Conservation (phyloP, 2,888 invertebrate species). For the Agriopis marginaria region DNA sequence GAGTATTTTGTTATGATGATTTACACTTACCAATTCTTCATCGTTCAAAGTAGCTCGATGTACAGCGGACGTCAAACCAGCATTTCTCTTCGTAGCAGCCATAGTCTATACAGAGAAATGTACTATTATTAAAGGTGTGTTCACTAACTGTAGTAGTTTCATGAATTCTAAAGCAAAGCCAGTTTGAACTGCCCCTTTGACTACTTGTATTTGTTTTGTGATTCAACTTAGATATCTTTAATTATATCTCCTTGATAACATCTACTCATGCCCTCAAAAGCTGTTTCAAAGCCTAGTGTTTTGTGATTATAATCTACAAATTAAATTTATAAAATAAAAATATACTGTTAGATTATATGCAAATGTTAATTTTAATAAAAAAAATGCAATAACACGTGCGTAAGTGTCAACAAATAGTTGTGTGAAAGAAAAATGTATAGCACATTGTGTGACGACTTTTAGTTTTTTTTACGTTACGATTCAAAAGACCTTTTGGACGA, state of each 20-base stretch:
- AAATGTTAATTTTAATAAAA: slow-evolving; percentile 35
- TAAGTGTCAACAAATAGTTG: slow-evolving; percentile 51
- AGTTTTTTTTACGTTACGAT: slow-evolving; percentile 50
- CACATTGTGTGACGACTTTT: slow-evolving; percentile 42
- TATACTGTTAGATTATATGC: slow-evolving; percentile 27
- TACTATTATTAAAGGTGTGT: slow-evolving; percentile 9
- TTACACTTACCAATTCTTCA: slow-evolving; percentile 97
- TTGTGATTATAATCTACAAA: slow-evolving; percentile 29
- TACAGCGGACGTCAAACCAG: slow-evolving; percentile 98
- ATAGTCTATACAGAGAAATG: slow-evolving; percentile 92
- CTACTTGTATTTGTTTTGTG: slow-evolving; percentile 36
- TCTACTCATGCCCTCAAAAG: slow-evolving; percentile 69
- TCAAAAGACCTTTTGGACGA: slow-evolving; percentile 50
- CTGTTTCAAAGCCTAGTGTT: slow-evolving; percentile 64
- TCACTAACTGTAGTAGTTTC: neutral
- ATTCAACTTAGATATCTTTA: slow-evolving; percentile 26
- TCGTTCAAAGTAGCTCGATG: slow-evolving; percentile 99
- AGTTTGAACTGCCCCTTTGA: slow-evolving; percentile 38
- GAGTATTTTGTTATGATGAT: neutral
- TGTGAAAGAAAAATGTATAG: slow-evolving; percentile 53
- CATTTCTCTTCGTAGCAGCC: slow-evolving; percentile 99
- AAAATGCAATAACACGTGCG: slow-evolving; percentile 54
- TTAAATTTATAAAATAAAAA: slow-evolving; percentile 32
- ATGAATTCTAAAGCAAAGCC: slow-evolving; percentile 47
- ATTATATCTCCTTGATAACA: slow-evolving; percentile 32